Base-by-base conservation (phyloP, 92 coral and sea anemone species). In the Palythoa grandiflora region DNA sequence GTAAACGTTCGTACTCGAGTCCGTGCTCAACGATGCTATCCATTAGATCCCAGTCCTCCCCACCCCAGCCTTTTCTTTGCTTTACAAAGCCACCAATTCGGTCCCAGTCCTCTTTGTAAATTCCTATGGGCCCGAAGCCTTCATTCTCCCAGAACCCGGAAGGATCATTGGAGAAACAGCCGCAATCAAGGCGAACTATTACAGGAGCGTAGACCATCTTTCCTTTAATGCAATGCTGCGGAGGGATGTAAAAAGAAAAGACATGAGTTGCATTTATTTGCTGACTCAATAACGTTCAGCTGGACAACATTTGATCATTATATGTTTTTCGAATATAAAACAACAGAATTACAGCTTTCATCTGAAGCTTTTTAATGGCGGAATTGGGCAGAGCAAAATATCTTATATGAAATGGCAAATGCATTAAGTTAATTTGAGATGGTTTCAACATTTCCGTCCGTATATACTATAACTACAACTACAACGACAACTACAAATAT, bases 101-200 rank as follows among this genome's bases (percentile, higher is more conserved):
- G 84, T 92, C 93, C 94, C 94, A 94, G 89, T 94, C 98, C 15
- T 93, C 91, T 88, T 93, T 94, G 88, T 91, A 94, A 77, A 94
- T 90, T 12, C 91, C 98, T 38, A 89, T 79, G 3, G 93, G 83
- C 5, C 98, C 98, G 60, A 84, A 94, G 13, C 98, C 98, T 2
- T 87, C 71, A 11, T 37, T 79, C 57, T 93, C 94, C 93, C 95
- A 94, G 53, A 48, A 59, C 19, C 98, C 98, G 38, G 81, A 74
- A 39, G 89, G 77, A 14, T 91, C 84, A 52, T 84, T 63, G 1
- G 94, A 94, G 59, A 87, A 73, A 0, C 93, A 65, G 83, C 92
- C 87, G 9, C 92, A 74, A 7, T 50, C 74, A 59, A 91, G 88
- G 20, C 93, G 90, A 35, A 91, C 86, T 68, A 94, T 93, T 71